Evolutionary conservation across 1,140 invertebrate species (phyloP), one percentile per base, ranked within the genome.

Genomic region (Cotesia chilonis): DNA sequence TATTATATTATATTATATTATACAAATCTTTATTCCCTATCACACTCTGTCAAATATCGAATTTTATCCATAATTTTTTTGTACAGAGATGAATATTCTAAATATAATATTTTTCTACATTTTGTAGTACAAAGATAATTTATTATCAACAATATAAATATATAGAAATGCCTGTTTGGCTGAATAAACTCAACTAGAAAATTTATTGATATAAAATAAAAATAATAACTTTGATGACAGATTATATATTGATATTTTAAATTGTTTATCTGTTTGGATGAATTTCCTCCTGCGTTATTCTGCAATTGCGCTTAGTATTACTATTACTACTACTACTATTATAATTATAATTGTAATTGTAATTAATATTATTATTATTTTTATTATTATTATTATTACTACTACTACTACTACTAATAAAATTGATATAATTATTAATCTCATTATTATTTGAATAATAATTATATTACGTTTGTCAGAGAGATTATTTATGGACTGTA

Each of bases 231-330:
- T 66, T 65, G 3, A 20, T 52, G 4, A 61, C 35, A 28, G 17
- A 60, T 36, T 55, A 51, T 35, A 64, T 60, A 17, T 70, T 37
- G n/a, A 74, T 73, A 64, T 47, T 6, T 70, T 70, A 76, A 75
- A 73, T 54, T 52, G 12, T 59, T 14, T 59, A 35, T 68, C 10
- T 12, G 28, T 54, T 54, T 66, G n/a, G 51, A 61, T 36, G 71
- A 70, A 41, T 66, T 66, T 60, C 38, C 79, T 81, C 68, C 75
- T 82, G 78, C 81, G 79, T 81, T 84, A 73, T 80, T 80, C 76
- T 81, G 75, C 74, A 75, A 75, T 73, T 77, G 75, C 77, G 72
- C 71, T 68, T 85, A 84, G 82, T 84, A 84, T 84, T 84, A 84
- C 81, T 85, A 47, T 47, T 47, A 28, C 28, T 28, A 28, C 1